A percentile compares a stretch with the other conserved stretches of the same genome.
These are phyloP conservation scores for Leucoraja ocellata DNA, from an alignment of 2,797 vertebrate genomes.

Conservation along the genomic window DNA sequence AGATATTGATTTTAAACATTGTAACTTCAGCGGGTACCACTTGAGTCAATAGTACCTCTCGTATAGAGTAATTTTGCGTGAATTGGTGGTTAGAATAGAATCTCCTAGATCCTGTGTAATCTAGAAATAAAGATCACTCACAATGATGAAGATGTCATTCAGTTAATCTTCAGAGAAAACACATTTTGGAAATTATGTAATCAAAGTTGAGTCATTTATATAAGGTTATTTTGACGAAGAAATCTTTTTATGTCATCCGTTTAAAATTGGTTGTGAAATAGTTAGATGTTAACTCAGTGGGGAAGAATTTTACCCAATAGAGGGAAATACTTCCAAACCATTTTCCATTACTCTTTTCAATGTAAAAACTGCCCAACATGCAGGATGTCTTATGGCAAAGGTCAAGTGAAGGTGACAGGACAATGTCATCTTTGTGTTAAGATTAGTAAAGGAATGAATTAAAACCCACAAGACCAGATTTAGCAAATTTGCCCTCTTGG, in stretches of 20 bases:
- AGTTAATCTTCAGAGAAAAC: background rate
- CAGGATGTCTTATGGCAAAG: background rate
- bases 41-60: background rate
- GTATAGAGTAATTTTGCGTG: background rate
- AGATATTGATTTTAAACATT: no score
- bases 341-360: background rate
- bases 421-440: background rate
- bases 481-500: background rate
- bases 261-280: background rate
- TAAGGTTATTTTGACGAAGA: background rate
- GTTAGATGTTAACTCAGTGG: background rate
- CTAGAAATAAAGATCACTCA: background rate
- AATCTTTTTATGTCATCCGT: background rate
- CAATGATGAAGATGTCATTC: background rate
- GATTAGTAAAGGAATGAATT: no score
- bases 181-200: background rate
- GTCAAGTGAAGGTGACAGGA: background rate
- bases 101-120: background rate
- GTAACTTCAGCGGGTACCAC: background rate
- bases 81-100: background rate
- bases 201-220: background rate
- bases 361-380: background rate
- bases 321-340: background rate
- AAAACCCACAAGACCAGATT: background rate
- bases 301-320: background rate